Evolutionary conservation across 1,140 invertebrate genomes (phyloP).

Genomic region (Adelges cooleyi): DNA sequence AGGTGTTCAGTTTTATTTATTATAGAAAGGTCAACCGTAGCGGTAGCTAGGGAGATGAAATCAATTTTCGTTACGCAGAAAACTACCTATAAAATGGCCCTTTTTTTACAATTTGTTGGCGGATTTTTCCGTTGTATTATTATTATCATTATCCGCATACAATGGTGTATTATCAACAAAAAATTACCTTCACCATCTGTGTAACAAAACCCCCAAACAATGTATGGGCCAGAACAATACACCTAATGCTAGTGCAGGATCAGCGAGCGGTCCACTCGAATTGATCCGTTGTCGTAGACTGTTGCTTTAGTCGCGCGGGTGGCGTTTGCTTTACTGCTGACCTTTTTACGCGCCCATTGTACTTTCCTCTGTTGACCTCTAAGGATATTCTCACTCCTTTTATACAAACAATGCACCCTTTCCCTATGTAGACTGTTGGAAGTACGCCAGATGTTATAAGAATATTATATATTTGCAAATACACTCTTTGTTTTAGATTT

Average conservation of each 20-base stretch:
- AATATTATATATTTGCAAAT: no score
- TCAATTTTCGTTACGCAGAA: not conserved
- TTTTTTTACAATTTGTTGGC: not conserved
- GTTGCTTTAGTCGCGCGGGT: not conserved
- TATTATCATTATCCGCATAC: not conserved
- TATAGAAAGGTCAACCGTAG: not conserved
- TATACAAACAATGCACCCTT: no score
- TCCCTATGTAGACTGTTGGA: no score
- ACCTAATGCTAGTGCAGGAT: not conserved
- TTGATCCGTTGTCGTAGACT: not conserved
- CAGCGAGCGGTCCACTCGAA: slow-evolving; percentile 1
- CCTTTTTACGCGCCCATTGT: not conserved
- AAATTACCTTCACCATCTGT: no score
- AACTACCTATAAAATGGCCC: no score
- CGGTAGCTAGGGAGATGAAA: not conserved
- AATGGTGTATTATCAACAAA: no score
- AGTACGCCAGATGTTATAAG: no score
- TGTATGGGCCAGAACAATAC: slow-evolving; percentile 2
- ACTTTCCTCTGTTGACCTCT: not conserved
- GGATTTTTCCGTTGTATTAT: not conserved
- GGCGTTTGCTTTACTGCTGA: no score
- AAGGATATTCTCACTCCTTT: no score
- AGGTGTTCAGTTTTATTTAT: slow-evolving; percentile 19
- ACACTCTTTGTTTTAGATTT: no score
- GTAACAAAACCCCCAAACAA: not conserved